phyloP scores from a whole-genome alignment of 2,888 invertebrate species.

The Ptychoptera albimana region DNA sequence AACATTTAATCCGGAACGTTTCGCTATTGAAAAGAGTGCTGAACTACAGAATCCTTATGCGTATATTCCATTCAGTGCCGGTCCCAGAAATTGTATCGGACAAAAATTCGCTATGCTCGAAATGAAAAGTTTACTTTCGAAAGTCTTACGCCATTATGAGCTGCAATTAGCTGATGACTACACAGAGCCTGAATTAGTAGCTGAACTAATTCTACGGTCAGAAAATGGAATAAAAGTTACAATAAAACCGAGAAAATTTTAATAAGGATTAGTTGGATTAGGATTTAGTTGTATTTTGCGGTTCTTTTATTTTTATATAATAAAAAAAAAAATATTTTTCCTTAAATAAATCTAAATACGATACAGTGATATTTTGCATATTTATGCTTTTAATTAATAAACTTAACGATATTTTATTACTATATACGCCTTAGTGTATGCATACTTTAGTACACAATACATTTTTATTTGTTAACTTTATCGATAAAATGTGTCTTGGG shows the following conservation, averaged over 20 bases:
- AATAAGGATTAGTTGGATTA: too few species aligned
- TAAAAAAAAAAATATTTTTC: too few species aligned
- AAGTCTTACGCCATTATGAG: slow-evolving; percentile 23
- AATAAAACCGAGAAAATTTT: slow-evolving; percentile 16
- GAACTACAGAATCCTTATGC: slow-evolving; percentile 5
- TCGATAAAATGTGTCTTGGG: too few species aligned
- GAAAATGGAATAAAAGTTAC: slow-evolving; percentile 24
- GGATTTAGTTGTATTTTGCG: too few species aligned
- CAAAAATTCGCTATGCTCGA: slow-evolving; percentile 29
- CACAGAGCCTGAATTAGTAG: slow-evolving; percentile 19
- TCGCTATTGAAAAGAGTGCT: not conserved
- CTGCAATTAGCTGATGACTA: slow-evolving; percentile 19
- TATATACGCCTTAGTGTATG: too few species aligned
- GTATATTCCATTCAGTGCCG: slow-evolving; percentile 7
- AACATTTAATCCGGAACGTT: slow-evolving; percentile 5
- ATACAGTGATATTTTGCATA: too few species aligned
- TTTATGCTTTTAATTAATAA: too few species aligned
- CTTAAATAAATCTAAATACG: too few species aligned
- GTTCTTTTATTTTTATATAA: too few species aligned
- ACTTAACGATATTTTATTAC: too few species aligned
- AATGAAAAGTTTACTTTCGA: slow-evolving; percentile 24
- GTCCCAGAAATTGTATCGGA: slow-evolving; percentile 25
- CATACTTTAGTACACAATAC: too few species aligned
- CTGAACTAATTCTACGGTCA: slow-evolving; percentile 24
- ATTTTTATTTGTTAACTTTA: too few species aligned